Evolutionary conservation across 2,888 invertebrate genomes (phyloP).

Genomic region (Philereme transversata): DNA sequence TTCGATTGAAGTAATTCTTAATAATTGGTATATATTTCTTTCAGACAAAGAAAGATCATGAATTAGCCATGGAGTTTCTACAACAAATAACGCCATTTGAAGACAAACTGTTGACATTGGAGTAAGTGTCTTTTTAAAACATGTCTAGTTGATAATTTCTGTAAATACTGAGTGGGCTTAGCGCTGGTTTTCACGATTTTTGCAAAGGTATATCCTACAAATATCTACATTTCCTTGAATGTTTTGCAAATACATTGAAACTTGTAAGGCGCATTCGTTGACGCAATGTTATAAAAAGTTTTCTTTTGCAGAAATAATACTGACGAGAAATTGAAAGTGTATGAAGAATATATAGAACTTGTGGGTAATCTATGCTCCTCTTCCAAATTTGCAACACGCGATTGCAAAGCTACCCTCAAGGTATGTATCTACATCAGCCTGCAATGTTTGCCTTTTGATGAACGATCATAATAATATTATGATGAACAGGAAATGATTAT

Average conservation of each 20-base stretch:
- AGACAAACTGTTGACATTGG: constrained; percentile 66
- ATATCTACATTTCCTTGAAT: too few relatives aligned
- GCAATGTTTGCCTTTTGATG: too few relatives aligned
- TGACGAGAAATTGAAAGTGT: constrained; percentile 67
- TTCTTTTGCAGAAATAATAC: constrained; percentile 51
- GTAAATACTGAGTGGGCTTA: too few relatives aligned
- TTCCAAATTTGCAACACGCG: constrained; percentile 65
- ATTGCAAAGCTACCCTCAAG: constrained; percentile 68
- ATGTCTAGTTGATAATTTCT: too few relatives aligned
- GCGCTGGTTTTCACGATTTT: too few relatives aligned
- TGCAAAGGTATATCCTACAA: too few relatives aligned
- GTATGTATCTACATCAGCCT: constrained; percentile 42
- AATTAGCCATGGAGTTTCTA: constrained; percentile 65
- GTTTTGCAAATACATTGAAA: too few relatives aligned
- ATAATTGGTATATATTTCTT: constrained; percentile 30
- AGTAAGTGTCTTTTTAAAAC: constrained; percentile 57
- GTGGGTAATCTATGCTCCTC: constrained; percentile 51
- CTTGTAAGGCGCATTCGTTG: too few relatives aligned
- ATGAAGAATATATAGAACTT: constrained; percentile 69
- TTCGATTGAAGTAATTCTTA: not conserved
- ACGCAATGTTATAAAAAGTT: not conserved
- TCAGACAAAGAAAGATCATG: constrained; percentile 72
- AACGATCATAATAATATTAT: too few relatives aligned
- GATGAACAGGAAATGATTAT: too few relatives aligned
- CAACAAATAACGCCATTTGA: constrained; percentile 71